Base-by-base conservation (phyloP, 2,888 invertebrate species). In the Hemicrepidius hirtus region DNA sequence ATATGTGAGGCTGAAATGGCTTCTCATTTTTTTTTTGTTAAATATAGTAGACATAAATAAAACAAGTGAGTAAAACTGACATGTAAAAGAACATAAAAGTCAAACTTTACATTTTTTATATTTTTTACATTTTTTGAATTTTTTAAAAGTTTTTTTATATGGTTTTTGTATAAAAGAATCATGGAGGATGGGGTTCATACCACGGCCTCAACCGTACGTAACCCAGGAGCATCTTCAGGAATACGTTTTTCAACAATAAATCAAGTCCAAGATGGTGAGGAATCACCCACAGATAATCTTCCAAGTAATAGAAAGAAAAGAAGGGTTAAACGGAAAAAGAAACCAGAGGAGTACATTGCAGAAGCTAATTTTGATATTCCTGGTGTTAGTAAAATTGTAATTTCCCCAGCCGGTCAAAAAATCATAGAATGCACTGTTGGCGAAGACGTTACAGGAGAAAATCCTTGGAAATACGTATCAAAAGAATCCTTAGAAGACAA, bases 391-490 rank as follows among this genome's bases (percentile, higher is more conserved):
- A 89, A 87, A 79, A 80, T 92, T 9, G 78, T 86, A 12, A 74
- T 92, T 28, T 87, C 89, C 1, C 89, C 90, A 77, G 85, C 90
- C 75, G 91, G 91, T 12, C 92, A 92, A 80, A 86, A 88, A 75
- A 88, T 88, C 62, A 84, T 94, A 12, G 91, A 92, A 73, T 87
- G 92, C 77, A 88, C 91, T 1, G 89, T 94, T 46, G 94, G 93
- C 0, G 87, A 89, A 37, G 89, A 94, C 81, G 89, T 95, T 0
- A 93, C 91, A 0, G 89, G 91, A 18, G 94, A 94, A 82, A 91
- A 90, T 80, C 94, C 94, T 0, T 95, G 94, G 94, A 91, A 91
- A 73, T 87, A 87, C 72, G 86, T 94, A 0, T 86, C 86, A 21
- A 94, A 90, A 83, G 88, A 89, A 32, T 86, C 89, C 44, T 86